Base-by-base conservation (phyloP, 2,888 invertebrate genomes). In the Mythimna ferrago region DNA sequence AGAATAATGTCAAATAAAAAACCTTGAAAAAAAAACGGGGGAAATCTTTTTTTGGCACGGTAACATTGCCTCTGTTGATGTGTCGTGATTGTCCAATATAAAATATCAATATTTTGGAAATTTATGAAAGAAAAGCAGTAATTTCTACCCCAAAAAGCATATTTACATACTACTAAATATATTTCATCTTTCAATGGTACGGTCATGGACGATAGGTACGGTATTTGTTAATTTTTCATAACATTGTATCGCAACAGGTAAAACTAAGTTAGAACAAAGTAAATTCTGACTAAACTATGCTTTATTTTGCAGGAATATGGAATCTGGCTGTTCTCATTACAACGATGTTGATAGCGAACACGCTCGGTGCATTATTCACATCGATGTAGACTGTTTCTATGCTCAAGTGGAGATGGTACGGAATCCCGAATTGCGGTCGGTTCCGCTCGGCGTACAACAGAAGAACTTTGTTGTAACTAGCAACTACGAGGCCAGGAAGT, bases 371-470 rank as follows among this genome's bases (percentile, higher is more conserved):
- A 98, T 98, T 84, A 97, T 98, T 88, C 98, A 98, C 91, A 96
- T 98, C 87, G 98, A 98, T 91, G 96, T 98, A 90, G 98, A 98
- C 92, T 98, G 98, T 92, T 98, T 98, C 94, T 98, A 98, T 94
- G 98, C 98, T 76, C 98, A 98, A 97, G 98, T 98, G 82, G 98
- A 98, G 94, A 98, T 98, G 97, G 92, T 98, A 73, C 97, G 97
- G 84, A 97, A 98, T 91, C 98, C 98, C 5, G 96, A 97, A 86
- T 93, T 98, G 69, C 96, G 97, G 79, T 94, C 95, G 69, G 97
- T 97, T 85, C 98, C 98, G 44, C 92, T 98, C 80, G 98, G 98
- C 68, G 97, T 99, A 54, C 98, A 98, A 92, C 98, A 99, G 93
- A 98, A 98, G 91, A 98, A 97, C 92, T 96, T 98, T 74, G 97